These are phyloP conservation scores for Corydoras maculifer DNA, from an alignment of 2,113 vertebrate genomes.

Conservation along the genomic window DNA sequence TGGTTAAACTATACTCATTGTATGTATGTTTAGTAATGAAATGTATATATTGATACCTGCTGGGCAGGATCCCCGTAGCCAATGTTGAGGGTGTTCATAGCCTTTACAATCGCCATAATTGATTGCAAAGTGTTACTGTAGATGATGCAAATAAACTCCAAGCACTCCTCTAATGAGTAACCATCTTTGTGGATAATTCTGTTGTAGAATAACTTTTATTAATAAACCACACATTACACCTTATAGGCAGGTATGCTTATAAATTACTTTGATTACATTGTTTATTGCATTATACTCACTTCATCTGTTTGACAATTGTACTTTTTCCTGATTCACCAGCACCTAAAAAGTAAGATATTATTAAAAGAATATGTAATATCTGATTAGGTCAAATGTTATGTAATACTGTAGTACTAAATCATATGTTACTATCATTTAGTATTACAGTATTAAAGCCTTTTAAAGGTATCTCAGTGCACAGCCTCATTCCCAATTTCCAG, in stretches of 20 bases:
- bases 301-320: conserved; percentile 99
- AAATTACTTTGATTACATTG: not conserved
- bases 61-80: conserved; percentile 78
- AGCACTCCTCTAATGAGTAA: conserved; percentile 88
- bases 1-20: not conserved
- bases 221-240: not conserved
- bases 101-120: conserved; percentile 87
- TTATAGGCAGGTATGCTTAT: not conserved
- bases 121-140: conserved; percentile 97
- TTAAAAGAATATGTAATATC: not conserved
- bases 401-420: no score
- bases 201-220: conserved; percentile 8
- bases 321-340: conserved; percentile 97
- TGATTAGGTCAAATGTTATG: no score
- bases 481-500: no score
- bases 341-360: conserved; percentile 59
- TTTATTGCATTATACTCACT: conserved; percentile 72
- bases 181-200: conserved; percentile 98
- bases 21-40: not conserved
- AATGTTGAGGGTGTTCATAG: conserved; percentile 87
- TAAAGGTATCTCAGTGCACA: no score
- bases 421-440: no score
- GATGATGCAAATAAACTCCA: conserved; percentile 92
- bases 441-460: no score
- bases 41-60: conserved; percentile 62